A percentile compares a stretch with the other conserved stretches of the same genome.
Evolutionary conservation across 2,888 invertebrate genomes (phyloP).

Genomic region (Ephialtes manifestator): DNA sequence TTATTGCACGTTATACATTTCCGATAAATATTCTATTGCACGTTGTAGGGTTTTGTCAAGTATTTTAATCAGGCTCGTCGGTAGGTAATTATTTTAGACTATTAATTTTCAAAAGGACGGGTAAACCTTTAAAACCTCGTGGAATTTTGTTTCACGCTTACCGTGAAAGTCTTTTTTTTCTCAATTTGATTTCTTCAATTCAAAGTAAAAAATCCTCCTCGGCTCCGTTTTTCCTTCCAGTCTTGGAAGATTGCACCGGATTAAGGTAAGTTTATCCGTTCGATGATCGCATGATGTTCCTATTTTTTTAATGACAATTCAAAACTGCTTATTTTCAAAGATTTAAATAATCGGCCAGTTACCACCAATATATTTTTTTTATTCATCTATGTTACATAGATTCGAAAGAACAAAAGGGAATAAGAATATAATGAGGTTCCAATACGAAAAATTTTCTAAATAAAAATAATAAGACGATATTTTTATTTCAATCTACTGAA

Average conservation of each 20-base stretch:
- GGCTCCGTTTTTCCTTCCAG: neutral
- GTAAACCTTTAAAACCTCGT: neutral
- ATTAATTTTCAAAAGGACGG: neutral
- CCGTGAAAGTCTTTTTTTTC: neutral
- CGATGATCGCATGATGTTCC: neutral
- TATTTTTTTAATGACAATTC: neutral
- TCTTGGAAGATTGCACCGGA: neutral
- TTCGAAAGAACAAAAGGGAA: neutral
- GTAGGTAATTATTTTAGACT: neutral
- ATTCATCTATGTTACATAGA: neutral
- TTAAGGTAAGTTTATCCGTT: neutral
- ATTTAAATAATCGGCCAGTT: neutral
- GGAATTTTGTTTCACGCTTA: neutral
- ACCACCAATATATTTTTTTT: no score
- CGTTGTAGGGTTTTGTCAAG: neutral
- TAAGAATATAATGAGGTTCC: neutral
- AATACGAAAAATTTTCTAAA: neutral
- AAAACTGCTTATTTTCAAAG: neutral
- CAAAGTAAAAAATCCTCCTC: neutral
- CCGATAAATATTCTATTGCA: neutral
- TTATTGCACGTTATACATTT: conserved; percentile 13
- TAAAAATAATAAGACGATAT: neutral
- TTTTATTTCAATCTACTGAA: neutral
- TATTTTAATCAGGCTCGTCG: neutral
- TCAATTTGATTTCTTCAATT: neutral